Conservation (phyloP, 2,888 invertebrate genomes). For the Amblyteles armatorius region DNA sequence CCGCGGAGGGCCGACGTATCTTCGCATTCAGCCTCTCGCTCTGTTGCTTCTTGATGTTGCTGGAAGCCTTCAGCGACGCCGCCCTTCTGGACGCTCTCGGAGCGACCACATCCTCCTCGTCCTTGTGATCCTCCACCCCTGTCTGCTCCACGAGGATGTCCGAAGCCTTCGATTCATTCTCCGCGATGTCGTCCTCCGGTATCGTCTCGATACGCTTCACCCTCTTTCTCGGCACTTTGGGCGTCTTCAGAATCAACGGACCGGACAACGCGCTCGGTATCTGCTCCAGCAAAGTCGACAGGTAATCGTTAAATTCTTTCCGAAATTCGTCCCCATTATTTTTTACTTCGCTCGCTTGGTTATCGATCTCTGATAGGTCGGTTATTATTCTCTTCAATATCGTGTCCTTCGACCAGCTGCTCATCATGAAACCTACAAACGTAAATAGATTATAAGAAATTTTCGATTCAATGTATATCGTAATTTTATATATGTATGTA, state of each 20-base stretch:
- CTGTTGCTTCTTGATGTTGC: slow-evolving; percentile 77
- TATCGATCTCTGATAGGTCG: slow-evolving; percentile 69
- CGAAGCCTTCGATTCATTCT: slow-evolving; percentile 25
- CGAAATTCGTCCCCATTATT: slow-evolving; percentile 55
- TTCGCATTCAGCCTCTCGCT: slow-evolving; percentile 68
- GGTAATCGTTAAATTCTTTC: slow-evolving; percentile 68
- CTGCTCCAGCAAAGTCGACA: slow-evolving; percentile 72
- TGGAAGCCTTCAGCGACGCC: slow-evolving; percentile 78
- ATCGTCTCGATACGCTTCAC: slow-evolving; percentile 78
- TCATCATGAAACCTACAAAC: slow-evolving; percentile 67
- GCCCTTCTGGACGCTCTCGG: slow-evolving; percentile 38
- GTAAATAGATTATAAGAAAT: background rate
- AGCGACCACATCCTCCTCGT: slow-evolving; percentile 28
- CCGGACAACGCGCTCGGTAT: slow-evolving; percentile 71
- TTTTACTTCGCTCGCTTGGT: slow-evolving; percentile 62
- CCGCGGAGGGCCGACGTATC: slow-evolving; percentile 71
- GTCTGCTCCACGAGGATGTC: background rate
- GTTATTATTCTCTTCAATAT: slow-evolving; percentile 70
- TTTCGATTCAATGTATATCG: too few relatives aligned
- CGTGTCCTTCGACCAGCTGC: slow-evolving; percentile 67
- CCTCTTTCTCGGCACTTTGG: slow-evolving; percentile 74
- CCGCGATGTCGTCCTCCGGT: slow-evolving; percentile 76
- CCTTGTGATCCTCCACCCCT: slow-evolving; percentile 35
- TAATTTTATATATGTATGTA: too few relatives aligned
- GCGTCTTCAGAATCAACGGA: slow-evolving; percentile 79